A percentile compares a stretch with the other conserved stretches of the same genome.
These are phyloP conservation scores for Turnix velox DNA, from an alignment of 2,113 vertebrate species.

Conservation along the genomic window DNA sequence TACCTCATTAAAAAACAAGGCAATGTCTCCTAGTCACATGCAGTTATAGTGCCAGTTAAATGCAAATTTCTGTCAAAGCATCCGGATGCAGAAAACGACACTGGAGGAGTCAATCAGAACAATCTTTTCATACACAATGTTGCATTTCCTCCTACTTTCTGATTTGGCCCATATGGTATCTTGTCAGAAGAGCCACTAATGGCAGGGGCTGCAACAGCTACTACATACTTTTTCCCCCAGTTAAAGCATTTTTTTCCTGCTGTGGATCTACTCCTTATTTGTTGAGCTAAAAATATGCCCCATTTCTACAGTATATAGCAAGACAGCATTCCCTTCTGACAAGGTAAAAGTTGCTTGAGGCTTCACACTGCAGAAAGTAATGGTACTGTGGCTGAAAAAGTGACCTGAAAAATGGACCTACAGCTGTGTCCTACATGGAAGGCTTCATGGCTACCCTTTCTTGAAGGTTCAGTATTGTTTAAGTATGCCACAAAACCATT, in stretches of 20 bases:
- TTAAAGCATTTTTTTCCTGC: not conserved
- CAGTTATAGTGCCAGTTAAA: not conserved
- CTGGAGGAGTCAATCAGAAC: not conserved
- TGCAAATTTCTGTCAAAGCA: not conserved
- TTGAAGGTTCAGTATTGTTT: not conserved
- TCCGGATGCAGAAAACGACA: not conserved
- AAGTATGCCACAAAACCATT: not conserved
- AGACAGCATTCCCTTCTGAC: not conserved
- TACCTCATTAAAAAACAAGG: not conserved
- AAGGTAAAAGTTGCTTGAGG: not conserved
- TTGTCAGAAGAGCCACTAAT: not conserved
- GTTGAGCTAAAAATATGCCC: not conserved
- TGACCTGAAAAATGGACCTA: not conserved
- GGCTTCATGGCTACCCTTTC: not conserved
- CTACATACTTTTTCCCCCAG: not conserved
- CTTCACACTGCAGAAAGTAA: not conserved
- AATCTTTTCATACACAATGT: not conserved
- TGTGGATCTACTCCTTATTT: not conserved
- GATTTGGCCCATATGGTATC: not conserved
- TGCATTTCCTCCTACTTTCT: not conserved
- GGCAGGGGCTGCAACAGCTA: not conserved
- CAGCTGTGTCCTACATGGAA: not conserved
- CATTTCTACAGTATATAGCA: not conserved
- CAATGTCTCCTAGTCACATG: not conserved
- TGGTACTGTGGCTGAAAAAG: constrained; percentile 1